Base-by-base conservation (phyloP, 2,797 vertebrate genomes). In the Gouania willdenowi region DNA sequence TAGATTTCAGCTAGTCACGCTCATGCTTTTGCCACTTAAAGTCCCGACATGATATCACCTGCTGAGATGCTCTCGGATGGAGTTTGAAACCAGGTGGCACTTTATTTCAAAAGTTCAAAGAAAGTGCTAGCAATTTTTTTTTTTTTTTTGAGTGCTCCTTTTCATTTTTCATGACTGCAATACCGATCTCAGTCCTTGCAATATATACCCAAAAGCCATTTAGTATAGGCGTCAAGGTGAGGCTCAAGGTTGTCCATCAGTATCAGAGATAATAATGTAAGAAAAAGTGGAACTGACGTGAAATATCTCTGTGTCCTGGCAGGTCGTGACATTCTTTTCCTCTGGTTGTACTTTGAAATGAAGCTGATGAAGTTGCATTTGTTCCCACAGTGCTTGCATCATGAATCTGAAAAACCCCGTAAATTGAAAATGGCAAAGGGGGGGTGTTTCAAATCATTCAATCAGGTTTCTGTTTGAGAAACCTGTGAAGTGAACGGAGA, bases 361-460 rank as follows among this genome's bases (percentile, higher is more conserved):
- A 53, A 50, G 66, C 19, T 8, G 45, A 37, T 40, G 41, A 45
- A 66, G 71, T 79, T 84, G 58, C 76, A 63, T 45, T 66, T 22
- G 58, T 71, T 73, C 59, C 41, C 14, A 33, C 31, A 21, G 30
- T 12, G 7, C 56, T 83, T 80, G 64, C 80, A 69, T 81, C 76
- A 83, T 62, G 16, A 26, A 30, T 43, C 23, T 11, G 12, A 23
- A 59, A 41, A 41, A 31, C 14, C 41, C 49, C 35, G 31, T 49
- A 24, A 23, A 62, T 52, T 61, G 39, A 63, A 75, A 57, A 56
- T 52, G 22, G 28, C 62, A 55, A 42, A n/a, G n/a, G n/a, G n/a
- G 29, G 25, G 30, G 32, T 43, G 30, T 10, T 38, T 57, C 61
- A 43, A 58, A 44, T 51, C 33, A n/a, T 10, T 47, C 3, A 14